Percentiles rank a stretch among this genome's conserved stretches.
phyloP scores from a whole-genome alignment of 2,888 invertebrate species.

The Idaea aversata region DNA sequence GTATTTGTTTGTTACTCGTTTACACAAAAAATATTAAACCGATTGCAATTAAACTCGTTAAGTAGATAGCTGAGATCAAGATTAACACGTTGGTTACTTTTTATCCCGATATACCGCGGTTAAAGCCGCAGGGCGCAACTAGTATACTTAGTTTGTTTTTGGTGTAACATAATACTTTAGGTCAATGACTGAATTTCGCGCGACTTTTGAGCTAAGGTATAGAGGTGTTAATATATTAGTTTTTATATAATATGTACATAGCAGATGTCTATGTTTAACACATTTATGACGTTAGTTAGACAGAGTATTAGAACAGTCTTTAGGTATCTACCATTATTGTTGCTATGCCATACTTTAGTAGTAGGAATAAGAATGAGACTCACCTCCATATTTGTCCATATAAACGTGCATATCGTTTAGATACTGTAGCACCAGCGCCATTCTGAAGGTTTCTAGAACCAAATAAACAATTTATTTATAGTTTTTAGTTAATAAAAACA shows the following conservation, averaged over 20 bases:
- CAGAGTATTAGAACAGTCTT: not conserved
- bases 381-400: constrained; percentile 92
- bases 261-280: not conserved
- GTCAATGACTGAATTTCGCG: not conserved
- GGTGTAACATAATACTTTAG: not conserved
- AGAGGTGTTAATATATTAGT: not conserved
- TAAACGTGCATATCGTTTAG: constrained; percentile 89
- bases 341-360: not conserved
- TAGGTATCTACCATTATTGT: not conserved
- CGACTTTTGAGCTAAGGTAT: not conserved
- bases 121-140: not conserved
- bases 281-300: constrained; percentile 5
- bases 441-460: constrained; percentile 55
- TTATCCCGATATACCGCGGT: no score
- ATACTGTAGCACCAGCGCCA: constrained; percentile 91
- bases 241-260: not conserved
- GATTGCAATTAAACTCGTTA: no score
- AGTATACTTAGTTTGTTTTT: not conserved
- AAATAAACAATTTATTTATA: constrained; percentile 12
- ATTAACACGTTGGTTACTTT: no score
- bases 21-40: no score
- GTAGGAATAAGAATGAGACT: constrained; percentile 51
- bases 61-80: no score
- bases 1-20: no score
- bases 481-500: constrained; percentile 31